phyloP scores from a whole-genome alignment of 1,140 invertebrate genomes.

The Philopotamus ludificatus region DNA sequence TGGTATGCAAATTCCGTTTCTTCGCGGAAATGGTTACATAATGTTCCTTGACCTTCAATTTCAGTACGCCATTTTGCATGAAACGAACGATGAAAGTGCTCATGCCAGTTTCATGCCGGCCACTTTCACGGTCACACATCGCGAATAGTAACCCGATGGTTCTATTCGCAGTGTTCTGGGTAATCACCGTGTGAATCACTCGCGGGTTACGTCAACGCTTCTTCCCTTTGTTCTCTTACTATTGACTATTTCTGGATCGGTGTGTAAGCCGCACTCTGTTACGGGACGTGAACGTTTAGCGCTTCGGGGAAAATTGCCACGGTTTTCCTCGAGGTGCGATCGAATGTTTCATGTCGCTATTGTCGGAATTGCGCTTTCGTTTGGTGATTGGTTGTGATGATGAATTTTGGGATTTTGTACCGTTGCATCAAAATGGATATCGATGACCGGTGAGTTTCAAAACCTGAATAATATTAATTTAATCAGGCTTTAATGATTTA shows the following conservation, averaged over 20 bases:
- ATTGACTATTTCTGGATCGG: not conserved
- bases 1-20: not conserved
- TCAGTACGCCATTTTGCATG: not conserved
- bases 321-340: not conserved
- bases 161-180: not conserved
- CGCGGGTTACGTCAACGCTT: slow-evolving; percentile 21
- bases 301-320: not conserved
- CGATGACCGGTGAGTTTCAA: no score
- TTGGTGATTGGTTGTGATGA: not conserved
- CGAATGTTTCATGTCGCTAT: not conserved
- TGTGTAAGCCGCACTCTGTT: no score
- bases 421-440: not conserved
- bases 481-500: no score
- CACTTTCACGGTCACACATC: slow-evolving; percentile 2
- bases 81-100: not conserved
- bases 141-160: slow-evolving; percentile 5
- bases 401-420: not conserved
- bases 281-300: no score
- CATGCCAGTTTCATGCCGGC: not conserved
- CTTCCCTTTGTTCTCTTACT: not conserved
- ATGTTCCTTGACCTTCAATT: not conserved
- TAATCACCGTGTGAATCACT: slow-evolving; percentile 23
- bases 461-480: no score
- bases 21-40: not conserved
- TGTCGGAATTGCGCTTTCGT: not conserved